Evolutionary conservation across 2,888 invertebrate genomes (phyloP).

Genomic region (Salticus scenicus): DNA sequence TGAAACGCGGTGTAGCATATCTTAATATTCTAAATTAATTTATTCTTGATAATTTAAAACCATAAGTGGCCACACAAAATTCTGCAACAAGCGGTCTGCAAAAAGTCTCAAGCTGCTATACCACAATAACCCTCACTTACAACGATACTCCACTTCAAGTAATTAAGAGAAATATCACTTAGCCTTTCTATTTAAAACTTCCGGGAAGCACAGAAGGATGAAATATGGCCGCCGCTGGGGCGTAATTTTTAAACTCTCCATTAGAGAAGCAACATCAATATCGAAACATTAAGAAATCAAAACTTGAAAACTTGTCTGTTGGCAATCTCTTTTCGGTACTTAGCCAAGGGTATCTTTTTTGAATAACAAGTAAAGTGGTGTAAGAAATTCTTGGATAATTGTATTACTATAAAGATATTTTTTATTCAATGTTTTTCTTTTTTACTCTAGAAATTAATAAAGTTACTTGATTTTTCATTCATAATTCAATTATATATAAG

Average conservation of each 20-base stretch:
- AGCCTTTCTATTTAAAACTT: conserved; percentile 30
- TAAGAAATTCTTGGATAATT: not conserved
- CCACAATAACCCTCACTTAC: not conserved
- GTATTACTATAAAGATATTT: too few relatives aligned
- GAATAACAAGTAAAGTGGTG: not conserved
- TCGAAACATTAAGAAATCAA: conserved; percentile 68
- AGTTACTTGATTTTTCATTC: not conserved
- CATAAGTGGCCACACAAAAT: too few relatives aligned
- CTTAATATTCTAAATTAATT: too few relatives aligned
- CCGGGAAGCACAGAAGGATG: conserved; percentile 32
- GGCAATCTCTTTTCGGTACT: conserved; percentile 57
- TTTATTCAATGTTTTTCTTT: too few relatives aligned
- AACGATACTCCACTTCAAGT: not conserved
- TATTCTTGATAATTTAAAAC: too few relatives aligned
- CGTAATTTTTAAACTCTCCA: conserved; percentile 69
- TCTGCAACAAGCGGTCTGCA: not conserved
- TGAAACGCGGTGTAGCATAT: too few relatives aligned
- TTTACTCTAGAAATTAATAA: not conserved
- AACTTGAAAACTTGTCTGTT: conserved; percentile 58
- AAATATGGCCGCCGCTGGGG: conserved; percentile 52
- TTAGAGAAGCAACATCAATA: conserved; percentile 62
- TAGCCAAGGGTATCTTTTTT: not conserved
- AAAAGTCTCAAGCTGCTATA: not conserved
- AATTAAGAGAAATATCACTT: conserved; percentile 22
- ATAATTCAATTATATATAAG: too few relatives aligned